These are phyloP conservation scores for Deroplatys truncata DNA, from an alignment of 2,888 invertebrate genomes.

Conservation along the genomic window DNA sequence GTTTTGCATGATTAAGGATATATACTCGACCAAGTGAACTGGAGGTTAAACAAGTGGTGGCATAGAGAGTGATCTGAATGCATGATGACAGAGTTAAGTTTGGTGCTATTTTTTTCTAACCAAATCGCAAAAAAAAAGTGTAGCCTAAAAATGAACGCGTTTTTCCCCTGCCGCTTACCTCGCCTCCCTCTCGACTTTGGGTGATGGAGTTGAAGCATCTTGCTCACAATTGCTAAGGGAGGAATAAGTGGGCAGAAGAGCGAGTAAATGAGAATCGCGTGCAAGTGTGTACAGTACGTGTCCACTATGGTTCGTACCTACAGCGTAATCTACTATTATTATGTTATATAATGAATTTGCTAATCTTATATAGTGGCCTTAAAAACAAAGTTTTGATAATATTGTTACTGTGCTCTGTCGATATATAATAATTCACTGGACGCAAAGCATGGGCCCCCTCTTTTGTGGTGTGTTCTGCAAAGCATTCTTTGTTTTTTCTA, in stretches of 20 bases:
- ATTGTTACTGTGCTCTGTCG: slow-evolving; percentile 21
- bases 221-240: background rate
- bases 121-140: slow-evolving; percentile 10
- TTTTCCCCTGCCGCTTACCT: background rate
- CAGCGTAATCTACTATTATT: background rate
- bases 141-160: background rate
- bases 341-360: slow-evolving; percentile 22
- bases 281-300: background rate
- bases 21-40: background rate
- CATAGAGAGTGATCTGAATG: background rate
- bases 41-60: background rate
- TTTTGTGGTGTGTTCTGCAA: background rate
- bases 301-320: background rate
- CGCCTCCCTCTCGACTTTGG: background rate
- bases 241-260: background rate
- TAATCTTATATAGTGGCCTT: slow-evolving; percentile 31
- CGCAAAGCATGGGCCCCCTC: background rate
- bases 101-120: slow-evolving; percentile 23
- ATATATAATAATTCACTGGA: background rate
- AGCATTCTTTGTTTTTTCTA: background rate
- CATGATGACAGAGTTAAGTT: slow-evolving; percentile 5
- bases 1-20: background rate
- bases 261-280: background rate
- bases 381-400: slow-evolving; percentile 22
- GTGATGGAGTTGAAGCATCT: background rate